Base-by-base conservation (phyloP, 1,140 invertebrate genomes). In the Hermetia illucens region DNA sequence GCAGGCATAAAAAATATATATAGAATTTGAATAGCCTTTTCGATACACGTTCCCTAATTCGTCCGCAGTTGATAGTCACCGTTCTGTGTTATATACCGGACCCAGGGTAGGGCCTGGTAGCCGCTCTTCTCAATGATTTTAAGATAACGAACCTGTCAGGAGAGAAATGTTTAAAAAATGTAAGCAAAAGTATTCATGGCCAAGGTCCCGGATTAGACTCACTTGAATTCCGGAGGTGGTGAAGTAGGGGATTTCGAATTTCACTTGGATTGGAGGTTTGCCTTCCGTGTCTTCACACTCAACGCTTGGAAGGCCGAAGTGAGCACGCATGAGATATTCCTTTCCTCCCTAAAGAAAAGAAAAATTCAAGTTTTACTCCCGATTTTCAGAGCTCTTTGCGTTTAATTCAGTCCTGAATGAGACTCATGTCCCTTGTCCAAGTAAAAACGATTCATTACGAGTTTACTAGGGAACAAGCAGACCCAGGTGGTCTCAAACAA, bases 121-220 rank as follows among this genome's bases (percentile, higher is more conserved):
- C 95, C 96, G 64, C 91, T 96, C 63, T 98, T 98, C 53, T 99
- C 96, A 54, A 99, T 98, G 53, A 99, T 98, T 66, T 98, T 98
- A 44, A 99, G 68, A 62, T 98, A 99, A 24, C 94, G 74, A 4
- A 97, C 85, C 65, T 71, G 44, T 13, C 5, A 6, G 5, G 13
- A 5, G 19, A 33, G 10, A 33, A 33, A 17, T 13, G 10, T 33
- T 5, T 33, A 17, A n/a, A 33, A 33, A 4, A 13, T 15, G 19
- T 6, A 5, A 33, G 19, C 10, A 33, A 13, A 5, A 13, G 5
- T 31, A 8, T 18, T 36, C 13, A 8, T 32, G 30, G 13, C 30
- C 5, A 32, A 13, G 17, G 5, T 8, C 30, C 13, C n/a, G n/a
- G n/a, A 22, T 32, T 12, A 27, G 17, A 17, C 9, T 34, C 60